Base-by-base conservation (phyloP, 2,113 vertebrate species). In the Cardinalis cardinalis region DNA sequence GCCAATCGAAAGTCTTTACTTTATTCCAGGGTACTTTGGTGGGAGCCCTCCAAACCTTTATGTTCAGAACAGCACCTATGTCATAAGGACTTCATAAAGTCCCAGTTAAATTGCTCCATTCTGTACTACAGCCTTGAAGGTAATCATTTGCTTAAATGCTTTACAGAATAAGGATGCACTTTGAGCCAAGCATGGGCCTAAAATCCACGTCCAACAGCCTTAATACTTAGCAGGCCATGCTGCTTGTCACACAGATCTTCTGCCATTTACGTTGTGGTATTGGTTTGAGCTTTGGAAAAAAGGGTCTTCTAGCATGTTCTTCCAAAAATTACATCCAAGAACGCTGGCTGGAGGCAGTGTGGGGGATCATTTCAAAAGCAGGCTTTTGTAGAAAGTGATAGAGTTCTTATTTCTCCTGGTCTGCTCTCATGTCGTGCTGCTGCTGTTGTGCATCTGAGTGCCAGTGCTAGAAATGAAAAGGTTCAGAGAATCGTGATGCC, bases 71-170 rank as follows among this genome's bases (percentile, higher is more conserved):
- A 92, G 65, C 43, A 79, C 70, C 49, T 92, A 73, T 87, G 81
- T 89, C 87, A 82, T 73, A 89, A 72, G 81, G 51, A 65, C 43
- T 85, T 89, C 65, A 85, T 82, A 34, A 87, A 38, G 51, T 58
- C 38, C 18, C 18, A 59, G 26, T 71, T 78, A 78, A 52, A 69
- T 44, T 44, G 8, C 40, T n/a, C 61, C 31, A 6, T 78, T 94
- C 60, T 36, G n/a, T 59, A 44, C 70, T 55, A 44, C 44, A 78
- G 21, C 55, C 46, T 73, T 55, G 51, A 78, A 68, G 49, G 76
- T 36, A 79, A 79, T 69, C 15, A 75, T 53, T 68, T 44, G 36
- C 40, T 81, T 46, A 81, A 81, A 48, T 58, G 38, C 18, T 81
- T 40, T 85, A 34, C 51, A 82, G 46, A 79, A 44, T 19, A 44